Conservation (phyloP, 2,113 vertebrate genomes). For the Odontophorus gujanensis region DNA sequence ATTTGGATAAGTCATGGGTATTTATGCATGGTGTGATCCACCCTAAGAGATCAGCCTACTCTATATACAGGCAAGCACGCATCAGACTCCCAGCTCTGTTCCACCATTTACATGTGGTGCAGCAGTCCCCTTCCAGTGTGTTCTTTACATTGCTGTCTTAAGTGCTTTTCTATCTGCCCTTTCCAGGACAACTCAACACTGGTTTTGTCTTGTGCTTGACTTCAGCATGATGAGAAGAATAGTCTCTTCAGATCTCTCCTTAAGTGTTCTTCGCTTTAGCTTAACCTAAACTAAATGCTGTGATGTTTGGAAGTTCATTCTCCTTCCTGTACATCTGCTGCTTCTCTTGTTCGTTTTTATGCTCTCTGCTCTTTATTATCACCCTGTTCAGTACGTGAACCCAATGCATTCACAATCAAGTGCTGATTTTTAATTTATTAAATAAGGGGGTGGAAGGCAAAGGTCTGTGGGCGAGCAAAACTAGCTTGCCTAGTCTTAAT, state of each 20-base stretch:
- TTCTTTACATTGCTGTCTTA: neutral
- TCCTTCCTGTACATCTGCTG: neutral
- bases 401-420: neutral
- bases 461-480: neutral
- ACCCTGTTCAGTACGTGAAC: neutral
- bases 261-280: neutral
- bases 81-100: neutral
- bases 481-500: constrained; percentile 34
- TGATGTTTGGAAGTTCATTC: neutral
- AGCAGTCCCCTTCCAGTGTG: neutral
- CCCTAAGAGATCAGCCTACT: neutral
- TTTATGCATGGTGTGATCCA: constrained; percentile 16
- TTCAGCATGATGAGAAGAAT: neutral
- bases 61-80: neutral
- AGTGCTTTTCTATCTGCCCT: neutral
- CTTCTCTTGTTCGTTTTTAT: neutral
- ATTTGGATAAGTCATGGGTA: constrained; percentile 18
- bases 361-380: neutral
- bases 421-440: neutral
- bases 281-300: neutral
- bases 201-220: neutral
- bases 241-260: neutral
- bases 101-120: neutral
- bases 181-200: neutral
- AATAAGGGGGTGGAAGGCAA: constrained; percentile 6